These are phyloP conservation scores for Ectropis crepuscularia DNA, from an alignment of 2,888 invertebrate genomes.

Conservation along the genomic window DNA sequence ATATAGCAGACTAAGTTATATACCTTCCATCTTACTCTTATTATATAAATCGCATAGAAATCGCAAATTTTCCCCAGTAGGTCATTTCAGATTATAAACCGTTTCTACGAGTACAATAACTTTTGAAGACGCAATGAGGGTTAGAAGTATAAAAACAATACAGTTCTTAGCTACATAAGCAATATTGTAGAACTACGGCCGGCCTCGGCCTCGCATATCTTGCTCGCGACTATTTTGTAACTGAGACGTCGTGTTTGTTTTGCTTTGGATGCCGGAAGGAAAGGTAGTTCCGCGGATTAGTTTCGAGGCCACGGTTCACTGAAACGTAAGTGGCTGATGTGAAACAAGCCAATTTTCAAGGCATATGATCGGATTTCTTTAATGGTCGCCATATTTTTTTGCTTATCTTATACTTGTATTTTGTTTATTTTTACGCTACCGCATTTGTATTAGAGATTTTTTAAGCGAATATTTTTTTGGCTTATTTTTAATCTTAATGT, in stretches of 20 bases:
- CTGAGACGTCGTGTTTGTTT: constrained; percentile 35
- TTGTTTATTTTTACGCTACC: too few species aligned
- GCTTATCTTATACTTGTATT: too few species aligned
- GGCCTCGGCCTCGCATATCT: constrained; percentile 47
- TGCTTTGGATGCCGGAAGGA: constrained; percentile 40
- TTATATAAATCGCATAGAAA: too few species aligned
- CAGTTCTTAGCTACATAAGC: constrained; percentile 26
- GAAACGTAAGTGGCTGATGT: constrained; percentile 13
- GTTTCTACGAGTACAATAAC: too few species aligned
- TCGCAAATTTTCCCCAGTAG: too few species aligned
- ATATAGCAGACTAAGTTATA: too few species aligned
- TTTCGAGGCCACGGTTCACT: constrained; percentile 17
- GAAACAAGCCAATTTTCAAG: constrained; percentile 15
- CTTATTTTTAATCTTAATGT: too few species aligned
- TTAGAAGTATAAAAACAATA: background rate
- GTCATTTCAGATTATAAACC: too few species aligned
- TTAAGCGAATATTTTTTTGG: too few species aligned
- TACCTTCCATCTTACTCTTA: too few species aligned
- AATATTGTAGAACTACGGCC: constrained; percentile 41
- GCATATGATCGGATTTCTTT: background rate
- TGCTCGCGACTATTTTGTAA: constrained; percentile 32
- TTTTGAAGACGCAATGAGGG: background rate
- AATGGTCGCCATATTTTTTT: background rate
- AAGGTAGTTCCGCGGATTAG: constrained; percentile 26
- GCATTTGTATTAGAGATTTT: too few species aligned